phyloP scores from a whole-genome alignment of 1,140 invertebrate genomes.

The Harpegnathos saltator region DNA sequence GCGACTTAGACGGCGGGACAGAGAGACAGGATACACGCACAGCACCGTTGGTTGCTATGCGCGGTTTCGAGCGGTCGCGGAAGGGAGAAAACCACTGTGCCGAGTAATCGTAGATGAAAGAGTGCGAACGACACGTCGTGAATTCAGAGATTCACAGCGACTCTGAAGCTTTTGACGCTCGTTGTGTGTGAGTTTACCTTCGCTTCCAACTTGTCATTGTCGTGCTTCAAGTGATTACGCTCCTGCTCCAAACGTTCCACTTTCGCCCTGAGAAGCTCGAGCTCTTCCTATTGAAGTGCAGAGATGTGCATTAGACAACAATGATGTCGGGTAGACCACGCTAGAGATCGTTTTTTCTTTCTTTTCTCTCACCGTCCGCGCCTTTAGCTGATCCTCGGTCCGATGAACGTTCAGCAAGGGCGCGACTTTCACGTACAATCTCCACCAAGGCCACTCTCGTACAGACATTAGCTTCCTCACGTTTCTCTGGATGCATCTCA shows the following conservation, averaged over 20 bases:
- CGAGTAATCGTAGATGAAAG: not conserved
- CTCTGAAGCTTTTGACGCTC: not conserved
- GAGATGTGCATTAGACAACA: slow-evolving; percentile 18
- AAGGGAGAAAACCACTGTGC: not conserved
- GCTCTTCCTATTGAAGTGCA: slow-evolving; percentile 89
- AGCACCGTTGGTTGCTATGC: no score
- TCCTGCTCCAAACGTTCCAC: slow-evolving; percentile 95
- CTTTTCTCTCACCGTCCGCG: slow-evolving; percentile 88
- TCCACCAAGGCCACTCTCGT: slow-evolving; percentile 98
- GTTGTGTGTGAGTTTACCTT: slow-evolving; percentile 89
- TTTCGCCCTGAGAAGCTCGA: slow-evolving; percentile 93
- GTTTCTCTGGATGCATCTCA: slow-evolving; percentile 96
- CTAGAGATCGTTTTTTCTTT: not conserved
- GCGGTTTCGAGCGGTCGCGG: not conserved
- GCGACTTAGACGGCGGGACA: slow-evolving; percentile 7
- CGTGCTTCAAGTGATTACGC: slow-evolving; percentile 93
- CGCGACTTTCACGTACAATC: slow-evolving; percentile 94
- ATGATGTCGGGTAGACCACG: not conserved
- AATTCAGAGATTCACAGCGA: not conserved
- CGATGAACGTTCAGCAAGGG: slow-evolving; percentile 96
- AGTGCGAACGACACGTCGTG: no score
- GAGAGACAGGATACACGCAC: no score
- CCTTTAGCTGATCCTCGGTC: slow-evolving; percentile 95
- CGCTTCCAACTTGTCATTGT: slow-evolving; percentile 95
- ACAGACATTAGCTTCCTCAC: slow-evolving; percentile 96